Evolutionary conservation across 1,140 invertebrate species (phyloP).

Genomic region (Contarinia nasturtii): DNA sequence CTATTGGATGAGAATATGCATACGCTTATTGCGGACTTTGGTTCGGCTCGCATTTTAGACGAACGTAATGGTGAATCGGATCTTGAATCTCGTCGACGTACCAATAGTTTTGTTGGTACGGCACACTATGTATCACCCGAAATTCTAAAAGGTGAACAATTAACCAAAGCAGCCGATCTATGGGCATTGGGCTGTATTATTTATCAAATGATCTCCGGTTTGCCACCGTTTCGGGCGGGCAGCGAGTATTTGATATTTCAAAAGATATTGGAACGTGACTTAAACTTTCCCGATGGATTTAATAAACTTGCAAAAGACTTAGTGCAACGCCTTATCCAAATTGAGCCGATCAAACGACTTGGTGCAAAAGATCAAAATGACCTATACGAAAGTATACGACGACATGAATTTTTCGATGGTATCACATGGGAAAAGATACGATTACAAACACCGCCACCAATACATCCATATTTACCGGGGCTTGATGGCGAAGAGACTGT

Average conservation of each 20-base stretch:
- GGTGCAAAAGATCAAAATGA: constrained; percentile 57
- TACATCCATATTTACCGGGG: constrained; percentile 68
- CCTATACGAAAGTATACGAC: constrained; percentile 63
- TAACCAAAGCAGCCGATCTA: constrained; percentile 72
- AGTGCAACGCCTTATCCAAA: constrained; percentile 66
- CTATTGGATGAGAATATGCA: constrained; percentile 87
- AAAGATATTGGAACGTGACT: constrained; percentile 82
- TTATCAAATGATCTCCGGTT: constrained; percentile 89
- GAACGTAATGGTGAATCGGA: constrained; percentile 11
- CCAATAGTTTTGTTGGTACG: constrained; percentile 93
- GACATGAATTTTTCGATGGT: constrained; percentile 68
- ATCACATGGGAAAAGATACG: constrained; percentile 70
- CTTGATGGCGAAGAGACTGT: constrained; percentile 41
- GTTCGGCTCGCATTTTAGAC: constrained; percentile 73
- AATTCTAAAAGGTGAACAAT: constrained; percentile 63
- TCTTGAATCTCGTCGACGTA: constrained; percentile 27
- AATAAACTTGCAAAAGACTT: constrained; percentile 65
- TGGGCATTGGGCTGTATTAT: constrained; percentile 97
- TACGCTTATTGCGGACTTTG: constrained; percentile 93
- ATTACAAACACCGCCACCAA: constrained; percentile 58
- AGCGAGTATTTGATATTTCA: constrained; percentile 96
- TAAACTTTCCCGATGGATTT: constrained; percentile 85
- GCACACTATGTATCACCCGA: constrained; percentile 98
- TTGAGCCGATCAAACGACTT: constrained; percentile 59
- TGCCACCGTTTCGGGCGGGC: constrained; percentile 77